These are phyloP conservation scores for Ophion ventricosus DNA, from an alignment of 2,888 invertebrate genomes.

Conservation along the genomic window DNA sequence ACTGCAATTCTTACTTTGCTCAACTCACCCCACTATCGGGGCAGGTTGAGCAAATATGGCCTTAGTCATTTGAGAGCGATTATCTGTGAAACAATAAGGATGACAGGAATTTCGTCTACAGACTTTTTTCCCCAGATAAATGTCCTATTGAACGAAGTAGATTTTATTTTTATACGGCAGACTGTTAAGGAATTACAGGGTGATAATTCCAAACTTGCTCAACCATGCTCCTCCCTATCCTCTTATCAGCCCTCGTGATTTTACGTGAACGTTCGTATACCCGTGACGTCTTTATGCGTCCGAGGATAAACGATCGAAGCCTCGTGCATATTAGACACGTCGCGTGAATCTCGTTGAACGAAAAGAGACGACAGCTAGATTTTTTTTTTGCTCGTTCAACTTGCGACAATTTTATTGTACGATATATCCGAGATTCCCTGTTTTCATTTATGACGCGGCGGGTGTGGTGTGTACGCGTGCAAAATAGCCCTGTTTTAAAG, in stretches of 20 bases:
- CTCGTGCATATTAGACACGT: background rate
- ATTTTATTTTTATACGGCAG: no score
- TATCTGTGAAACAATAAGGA: no score
- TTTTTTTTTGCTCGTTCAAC: background rate
- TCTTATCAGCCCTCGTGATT: background rate
- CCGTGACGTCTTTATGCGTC: background rate
- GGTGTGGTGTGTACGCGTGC: constrained; percentile 42
- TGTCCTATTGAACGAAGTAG: no score
- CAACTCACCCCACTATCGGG: no score
- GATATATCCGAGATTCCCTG: constrained; percentile 74
- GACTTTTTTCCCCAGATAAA: no score
- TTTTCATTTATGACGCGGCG: constrained; percentile 66
- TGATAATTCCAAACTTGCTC: no score
- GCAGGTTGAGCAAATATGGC: no score
- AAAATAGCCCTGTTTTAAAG: constrained; percentile 12
- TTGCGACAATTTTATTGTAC: constrained; percentile 47
- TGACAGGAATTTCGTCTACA: no score
- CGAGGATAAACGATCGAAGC: background rate
- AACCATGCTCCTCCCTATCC: no score
- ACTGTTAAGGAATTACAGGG: no score
- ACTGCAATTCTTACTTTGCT: no score
- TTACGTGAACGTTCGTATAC: background rate
- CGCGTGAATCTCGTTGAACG: background rate
- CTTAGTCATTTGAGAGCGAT: no score
- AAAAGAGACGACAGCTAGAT: background rate